These are phyloP conservation scores for Junco hyemalis DNA, from an alignment of 2,113 vertebrate species.

Conservation along the genomic window DNA sequence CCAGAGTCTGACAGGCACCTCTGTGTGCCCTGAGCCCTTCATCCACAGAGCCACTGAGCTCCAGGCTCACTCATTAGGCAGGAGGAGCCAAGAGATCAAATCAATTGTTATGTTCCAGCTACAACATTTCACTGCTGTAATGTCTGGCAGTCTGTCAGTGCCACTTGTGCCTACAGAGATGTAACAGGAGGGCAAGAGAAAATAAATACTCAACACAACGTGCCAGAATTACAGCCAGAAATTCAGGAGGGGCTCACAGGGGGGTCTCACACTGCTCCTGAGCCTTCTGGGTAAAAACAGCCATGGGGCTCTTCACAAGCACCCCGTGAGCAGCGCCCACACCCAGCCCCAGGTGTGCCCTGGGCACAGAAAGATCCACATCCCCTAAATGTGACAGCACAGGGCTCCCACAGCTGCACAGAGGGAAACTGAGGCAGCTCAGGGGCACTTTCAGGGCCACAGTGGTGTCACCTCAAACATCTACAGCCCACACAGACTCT, in stretches of 20 bases:
- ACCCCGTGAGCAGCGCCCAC: neutral
- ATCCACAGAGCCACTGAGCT: neutral
- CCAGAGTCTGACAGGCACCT: neutral
- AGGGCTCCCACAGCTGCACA: neutral
- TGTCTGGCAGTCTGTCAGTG: neutral
- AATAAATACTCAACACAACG: accelerated
- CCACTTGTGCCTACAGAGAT: neutral
- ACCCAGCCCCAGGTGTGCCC: neutral
- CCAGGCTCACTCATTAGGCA: neutral
- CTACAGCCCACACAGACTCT: neutral
- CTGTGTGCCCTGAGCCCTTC: neutral
- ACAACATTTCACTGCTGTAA: neutral
- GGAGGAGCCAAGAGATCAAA: conserved; percentile 6
- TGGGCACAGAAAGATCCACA: accelerated
- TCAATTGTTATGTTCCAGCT: neutral
- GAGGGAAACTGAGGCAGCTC: neutral
- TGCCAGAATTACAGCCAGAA: neutral
- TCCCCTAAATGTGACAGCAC: neutral
- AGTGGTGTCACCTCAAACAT: neutral
- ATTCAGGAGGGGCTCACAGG: neutral
- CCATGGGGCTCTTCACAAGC: neutral
- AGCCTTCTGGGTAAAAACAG: neutral
- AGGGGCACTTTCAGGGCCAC: neutral
- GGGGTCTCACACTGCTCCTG: neutral
- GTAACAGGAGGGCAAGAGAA: neutral